phyloP scores from a whole-genome alignment of 2,888 invertebrate species.

The Tribolium freemani region DNA sequence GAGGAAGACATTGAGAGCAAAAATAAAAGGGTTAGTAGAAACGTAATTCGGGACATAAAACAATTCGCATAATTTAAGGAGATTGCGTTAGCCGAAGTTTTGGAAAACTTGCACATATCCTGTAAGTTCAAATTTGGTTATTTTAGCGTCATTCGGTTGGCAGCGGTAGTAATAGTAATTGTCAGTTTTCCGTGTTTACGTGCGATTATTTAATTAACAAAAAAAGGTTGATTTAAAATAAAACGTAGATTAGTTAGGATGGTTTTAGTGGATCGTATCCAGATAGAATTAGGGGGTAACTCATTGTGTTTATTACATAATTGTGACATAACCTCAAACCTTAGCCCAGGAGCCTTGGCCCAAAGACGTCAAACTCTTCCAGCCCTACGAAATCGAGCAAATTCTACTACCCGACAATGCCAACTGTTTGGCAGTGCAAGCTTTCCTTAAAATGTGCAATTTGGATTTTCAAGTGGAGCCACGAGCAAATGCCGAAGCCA shows the following conservation, averaged over 20 bases:
- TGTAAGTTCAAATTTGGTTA: conserved; percentile 9
- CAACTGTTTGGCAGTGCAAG: conserved; percentile 92
- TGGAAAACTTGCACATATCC: conserved; percentile 21
- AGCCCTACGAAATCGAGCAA: conserved; percentile 94
- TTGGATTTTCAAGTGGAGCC: conserved; percentile 86
- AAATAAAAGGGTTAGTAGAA: conserved; percentile 1
- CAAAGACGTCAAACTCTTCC: conserved; percentile 86
- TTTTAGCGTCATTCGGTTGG: neutral
- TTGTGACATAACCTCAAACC: conserved; percentile 30
- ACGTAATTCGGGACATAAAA: neutral
- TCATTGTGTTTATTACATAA: conserved; percentile 8
- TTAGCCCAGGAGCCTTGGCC: conserved; percentile 92
- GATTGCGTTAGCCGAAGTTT: conserved; percentile 2
- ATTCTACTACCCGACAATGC: conserved; percentile 95
- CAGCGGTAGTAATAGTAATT: neutral
- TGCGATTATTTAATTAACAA: too few species aligned
- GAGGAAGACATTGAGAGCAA: conserved; percentile 11
- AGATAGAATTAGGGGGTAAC: conserved; percentile 59
- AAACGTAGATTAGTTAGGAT: conserved; percentile 38
- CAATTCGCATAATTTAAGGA: conserved; percentile 2
- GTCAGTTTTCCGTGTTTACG: too few species aligned
- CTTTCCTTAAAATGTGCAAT: conserved; percentile 93
- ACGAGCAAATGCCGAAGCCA: conserved; percentile 93
- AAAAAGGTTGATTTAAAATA: conserved; percentile 8
- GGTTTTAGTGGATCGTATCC: conserved; percentile 57